Base-by-base conservation (phyloP, 2,113 vertebrate genomes). In the Hucho hucho region DNA sequence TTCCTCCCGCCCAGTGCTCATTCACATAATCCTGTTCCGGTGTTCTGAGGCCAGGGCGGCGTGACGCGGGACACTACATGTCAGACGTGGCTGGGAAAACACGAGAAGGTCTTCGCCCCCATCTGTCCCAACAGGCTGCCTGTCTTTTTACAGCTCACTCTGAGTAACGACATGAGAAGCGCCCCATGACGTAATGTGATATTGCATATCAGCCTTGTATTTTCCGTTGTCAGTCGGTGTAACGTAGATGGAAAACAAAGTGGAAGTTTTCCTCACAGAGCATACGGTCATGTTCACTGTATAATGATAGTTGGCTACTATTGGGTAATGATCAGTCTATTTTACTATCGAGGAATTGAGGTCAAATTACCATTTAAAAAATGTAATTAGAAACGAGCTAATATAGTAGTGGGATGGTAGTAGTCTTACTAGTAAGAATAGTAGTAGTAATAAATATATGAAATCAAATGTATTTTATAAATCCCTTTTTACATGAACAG, bases 81-180 rank as follows among this genome's bases (percentile, higher is more conserved):
- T 65, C 65, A 69, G 64, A 32, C 18, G 24, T 59, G 49, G 20
- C 53, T 75, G 26, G 25, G 46, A 46, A 61, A 75, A 69, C 74
- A 43, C 46, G 32, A 69, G 74, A 49, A 37, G 58, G 58, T 32
- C 56, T 61, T 61, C 1, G 6, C 58, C n/a, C 4, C 58, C 58
- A 6, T 59, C 58, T 20, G 58, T n/a, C 58, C 58, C 7, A 22
- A 59, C 58, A 13, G 49, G 49, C 49, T 53, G 49, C 13, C 37
- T 43, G 53, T 16, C 18, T 61, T 56, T 56, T 56, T 20, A 56
- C 9, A n/a, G 58, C 58, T 22, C 58, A 37, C 49, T 22, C 6
- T 22, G 58, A 59, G 18, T 59, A 2, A 59, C 18, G 20, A n/a
- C 22, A n/a, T 4, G 14, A 49, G 13, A 49, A 49, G 14, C 16